These are phyloP conservation scores for Episyrphus balteatus DNA, from an alignment of 1,140 invertebrate genomes.

Conservation along the genomic window DNA sequence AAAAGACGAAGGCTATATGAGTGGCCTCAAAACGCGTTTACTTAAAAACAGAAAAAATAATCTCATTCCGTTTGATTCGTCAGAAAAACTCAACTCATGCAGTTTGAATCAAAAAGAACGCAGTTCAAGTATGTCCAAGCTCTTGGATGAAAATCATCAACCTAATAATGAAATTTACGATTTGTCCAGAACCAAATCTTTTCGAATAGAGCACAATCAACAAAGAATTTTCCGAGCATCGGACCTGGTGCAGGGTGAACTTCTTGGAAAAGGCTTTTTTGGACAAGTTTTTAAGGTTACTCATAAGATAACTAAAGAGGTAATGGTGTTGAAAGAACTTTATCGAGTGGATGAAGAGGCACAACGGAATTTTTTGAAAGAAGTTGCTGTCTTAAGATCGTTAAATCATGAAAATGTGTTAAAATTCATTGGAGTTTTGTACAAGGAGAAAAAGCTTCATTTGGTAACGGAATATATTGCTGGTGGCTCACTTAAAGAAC, in stretches of 20 bases:
- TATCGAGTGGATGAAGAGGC: constrained; percentile 89
- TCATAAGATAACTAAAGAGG: constrained; percentile 77
- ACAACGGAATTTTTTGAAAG: constrained; percentile 87
- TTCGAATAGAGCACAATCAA: constrained; percentile 61
- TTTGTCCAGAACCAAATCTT: constrained; percentile 74
- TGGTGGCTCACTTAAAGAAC: constrained; percentile 76
- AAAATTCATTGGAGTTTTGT: constrained; percentile 84
- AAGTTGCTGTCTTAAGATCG: constrained; percentile 80
- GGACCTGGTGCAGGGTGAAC: constrained; percentile 74
- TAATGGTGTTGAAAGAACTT: constrained; percentile 91
- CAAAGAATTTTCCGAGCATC: constrained; percentile 79
- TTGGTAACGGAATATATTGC: constrained; percentile 86
- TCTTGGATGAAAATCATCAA: constrained; percentile 52
- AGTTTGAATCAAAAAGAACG: constrained; percentile 56
- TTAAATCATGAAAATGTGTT: constrained; percentile 83
- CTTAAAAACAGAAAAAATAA: constrained; percentile 41
- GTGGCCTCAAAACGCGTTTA: constrained; percentile 43
- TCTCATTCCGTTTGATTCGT: constrained; percentile 4
- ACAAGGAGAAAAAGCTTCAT: constrained; percentile 84
- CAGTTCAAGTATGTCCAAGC: constrained; percentile 72
- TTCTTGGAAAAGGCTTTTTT: constrained; percentile 87
- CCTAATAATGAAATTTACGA: constrained; percentile 45
- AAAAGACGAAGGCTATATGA: constrained; percentile 53
- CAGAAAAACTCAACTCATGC: neutral
- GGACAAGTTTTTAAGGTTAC: constrained; percentile 86